Percentiles rank a stretch among this genome's conserved stretches.
Evolutionary conservation across 2,888 invertebrate species (phyloP).

Genomic region (Plemyria rubiginata): DNA sequence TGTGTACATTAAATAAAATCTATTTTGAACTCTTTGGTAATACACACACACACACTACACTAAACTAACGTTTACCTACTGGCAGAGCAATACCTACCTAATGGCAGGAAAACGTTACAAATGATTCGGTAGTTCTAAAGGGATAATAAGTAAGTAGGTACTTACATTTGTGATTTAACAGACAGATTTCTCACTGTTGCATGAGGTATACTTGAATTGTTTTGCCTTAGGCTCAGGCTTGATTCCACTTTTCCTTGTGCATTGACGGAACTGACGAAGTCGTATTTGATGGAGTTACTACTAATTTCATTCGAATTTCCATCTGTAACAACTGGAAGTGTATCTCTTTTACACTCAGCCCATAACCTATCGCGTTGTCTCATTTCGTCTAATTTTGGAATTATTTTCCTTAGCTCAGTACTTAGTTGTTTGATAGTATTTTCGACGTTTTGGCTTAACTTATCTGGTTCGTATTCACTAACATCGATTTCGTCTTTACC

Average conservation of each 20-base stretch:
- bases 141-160: constrained; percentile 30
- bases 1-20: constrained; percentile 60
- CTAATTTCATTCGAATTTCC: constrained; percentile 73
- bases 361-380: constrained; percentile 73
- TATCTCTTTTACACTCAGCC: constrained; percentile 60
- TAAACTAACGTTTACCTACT: neutral
- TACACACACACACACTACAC: neutral
- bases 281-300: constrained; percentile 48
- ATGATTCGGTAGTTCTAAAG: neutral
- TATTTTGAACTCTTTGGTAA: constrained; percentile 57
- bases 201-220: constrained; percentile 32
- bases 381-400: constrained; percentile 80
- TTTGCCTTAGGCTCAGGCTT: constrained; percentile 40
- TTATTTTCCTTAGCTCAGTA: constrained; percentile 77
- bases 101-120: constrained; percentile 6
- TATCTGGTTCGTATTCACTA: constrained; percentile 72
- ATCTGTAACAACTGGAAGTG: constrained; percentile 57
- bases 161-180: constrained; percentile 53
- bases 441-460: constrained; percentile 72
- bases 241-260: constrained; percentile 43
- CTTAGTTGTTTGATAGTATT: constrained; percentile 78
- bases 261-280: constrained; percentile 40
- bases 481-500: constrained; percentile 83
- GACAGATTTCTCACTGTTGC: constrained; percentile 44
- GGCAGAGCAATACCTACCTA: too few species aligned